Evolutionary conservation across 2,888 invertebrate species (phyloP), one percentile per base, ranked within the genome.

Genomic region (Oligia latruncula): DNA sequence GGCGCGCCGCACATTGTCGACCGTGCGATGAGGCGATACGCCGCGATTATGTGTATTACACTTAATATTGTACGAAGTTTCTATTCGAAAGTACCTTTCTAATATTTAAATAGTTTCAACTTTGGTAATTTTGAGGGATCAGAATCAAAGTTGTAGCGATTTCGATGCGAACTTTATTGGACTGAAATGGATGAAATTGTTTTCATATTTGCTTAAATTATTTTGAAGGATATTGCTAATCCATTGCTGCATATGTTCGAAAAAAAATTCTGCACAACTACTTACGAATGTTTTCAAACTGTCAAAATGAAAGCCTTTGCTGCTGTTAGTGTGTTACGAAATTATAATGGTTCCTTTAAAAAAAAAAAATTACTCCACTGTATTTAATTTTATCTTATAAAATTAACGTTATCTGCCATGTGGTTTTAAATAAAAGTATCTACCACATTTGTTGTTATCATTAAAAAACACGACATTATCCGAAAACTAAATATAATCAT

Each of bases 1-100:
- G 93, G 91, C 93, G 90, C 90, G 89, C 88, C 90, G 85, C 91
- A 89, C 90, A 85, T 85, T 87, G 88, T 83, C 71, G 88, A 84
- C 88, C 84, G 80, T 84, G 78, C 85, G 73, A 83, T 83, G 83
- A 78, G 78, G 71, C 79, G 82, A 83, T 87, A 85, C 74, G 80
- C 77, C 58, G 78, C 82, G 78, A 90, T 90, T 86, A 89, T 88
- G 80, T 83, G 82, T 82, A 78, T 74, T 78, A 83, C 85, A 73
- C 78, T 87, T 84, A 80, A 80, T 83, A 85, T 80, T 78, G 67
- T 66, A 70, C 11, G 40, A n/a, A 55, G 4, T 65, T 81, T 78
- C 72, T 72, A 55, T 75, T 71, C 23, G 40, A 58, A 78, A 20
- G 29, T 74, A 52, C 23, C 35, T 66, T 64, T 62, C 23, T 52